A percentile compares a stretch with the other conserved stretches of the same genome.
phyloP scores from a whole-genome alignment of 2,113 vertebrate genomes.

The Miniopterus natalensis region DNA sequence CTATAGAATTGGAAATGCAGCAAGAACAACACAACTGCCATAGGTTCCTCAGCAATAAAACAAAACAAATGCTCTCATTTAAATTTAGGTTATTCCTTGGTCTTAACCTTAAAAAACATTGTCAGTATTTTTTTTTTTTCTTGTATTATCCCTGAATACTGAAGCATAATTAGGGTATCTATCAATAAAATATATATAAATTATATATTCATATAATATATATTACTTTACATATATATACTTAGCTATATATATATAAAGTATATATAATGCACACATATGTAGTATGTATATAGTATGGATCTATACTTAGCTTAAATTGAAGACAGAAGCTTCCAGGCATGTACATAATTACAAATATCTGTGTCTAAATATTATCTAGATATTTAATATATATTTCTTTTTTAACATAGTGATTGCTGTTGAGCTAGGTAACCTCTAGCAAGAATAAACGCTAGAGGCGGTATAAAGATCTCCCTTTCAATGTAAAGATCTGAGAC shows the following conservation, averaged over 20 bases:
- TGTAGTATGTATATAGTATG: too few species aligned
- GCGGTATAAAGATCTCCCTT: neutral
- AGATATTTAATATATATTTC: neutral
- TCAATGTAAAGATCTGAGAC: neutral
- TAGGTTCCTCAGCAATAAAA: neutral
- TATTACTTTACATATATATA: neutral
- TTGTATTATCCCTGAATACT: neutral
- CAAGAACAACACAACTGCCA: neutral
- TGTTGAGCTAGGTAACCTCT: neutral
- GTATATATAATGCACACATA: too few species aligned
- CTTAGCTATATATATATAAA: too few species aligned
- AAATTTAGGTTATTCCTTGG: neutral
- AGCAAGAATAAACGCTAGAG: neutral
- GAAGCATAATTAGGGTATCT: neutral
- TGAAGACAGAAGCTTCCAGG: neutral
- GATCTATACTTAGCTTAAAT: neutral
- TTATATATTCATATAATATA: neutral
- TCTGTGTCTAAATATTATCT: neutral
- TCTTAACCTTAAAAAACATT: neutral
- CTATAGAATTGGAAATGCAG: neutral
- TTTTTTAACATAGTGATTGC: neutral
- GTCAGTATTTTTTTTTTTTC: neutral
- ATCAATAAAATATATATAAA: neutral
- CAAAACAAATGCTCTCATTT: neutral
- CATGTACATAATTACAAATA: neutral